Base-by-base conservation (phyloP, 2,888 invertebrate genomes). In the Metellina segmentata region DNA sequence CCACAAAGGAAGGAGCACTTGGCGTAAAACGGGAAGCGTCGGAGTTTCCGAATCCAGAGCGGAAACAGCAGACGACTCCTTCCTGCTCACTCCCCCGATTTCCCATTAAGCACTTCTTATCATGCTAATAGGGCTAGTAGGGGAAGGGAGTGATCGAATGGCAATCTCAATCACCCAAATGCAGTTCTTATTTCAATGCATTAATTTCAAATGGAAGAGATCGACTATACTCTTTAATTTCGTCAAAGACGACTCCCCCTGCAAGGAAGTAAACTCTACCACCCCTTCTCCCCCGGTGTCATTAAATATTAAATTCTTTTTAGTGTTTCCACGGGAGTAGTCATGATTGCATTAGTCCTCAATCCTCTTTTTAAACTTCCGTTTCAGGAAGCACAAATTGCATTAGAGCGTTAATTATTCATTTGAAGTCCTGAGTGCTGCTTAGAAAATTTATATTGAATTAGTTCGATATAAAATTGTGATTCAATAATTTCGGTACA, bases 281-380 rank as follows among this genome's bases (percentile, higher is more conserved):
- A 20, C 75, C 75, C 51, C 51, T 16, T 48, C 53, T 61, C 34
- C 61, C 77, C 11, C n/a, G 61, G 48, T 72, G 83, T 61, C 89
- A 71, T 89, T 83, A 83, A 89, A 89, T 83, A 89, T 89, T 79
- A 61, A 89, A 85, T 85, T 85, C 61, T 34, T 75, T 85, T 85
- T 74, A 82, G 82, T 82, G 71, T 70, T 82, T 48, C 51, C 51
- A 72, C 52, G 49, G 19, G 51, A 13, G 52, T 34, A 75, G 53
- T 74, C 13, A 16, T 61, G 85, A 85, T 85, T 85, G 85, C 61
- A 53, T 85, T 85, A 85, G 69, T 53, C 52, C 48, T 48, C 75
- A 75, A 48, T 75, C 49, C 75, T 53, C 53, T 53, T 85, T 74
- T 53, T 19, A 61, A 53, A 85, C 74, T 74, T 85, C 53, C 74